These are phyloP conservation scores for Orthonevra nobilis DNA, from an alignment of 2,888 invertebrate species.

Conservation along the genomic window DNA sequence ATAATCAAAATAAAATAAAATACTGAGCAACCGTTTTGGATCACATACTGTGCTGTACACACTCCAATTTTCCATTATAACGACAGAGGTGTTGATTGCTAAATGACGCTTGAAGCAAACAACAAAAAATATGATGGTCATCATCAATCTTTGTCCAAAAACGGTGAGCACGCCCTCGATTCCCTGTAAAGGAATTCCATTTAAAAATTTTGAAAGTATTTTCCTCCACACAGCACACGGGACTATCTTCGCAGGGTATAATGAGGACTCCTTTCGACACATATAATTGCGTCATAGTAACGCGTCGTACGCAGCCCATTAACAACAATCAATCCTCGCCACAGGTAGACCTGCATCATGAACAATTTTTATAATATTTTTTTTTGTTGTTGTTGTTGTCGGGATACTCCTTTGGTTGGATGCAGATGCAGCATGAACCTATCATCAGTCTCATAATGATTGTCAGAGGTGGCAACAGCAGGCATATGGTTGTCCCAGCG, in stretches of 20 bases:
- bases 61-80: too few species aligned
- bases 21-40: too few species aligned
- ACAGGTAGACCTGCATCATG: slow-evolving; percentile 30
- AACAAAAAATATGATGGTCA: not conserved
- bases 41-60: too few species aligned
- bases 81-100: slow-evolving; percentile 56
- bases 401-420: slow-evolving; percentile 3
- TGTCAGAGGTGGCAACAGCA: slow-evolving; percentile 25
- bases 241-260: slow-evolving; percentile 5
- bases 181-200: slow-evolving; percentile 55
- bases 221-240: slow-evolving; percentile 17
- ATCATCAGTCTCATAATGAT: slow-evolving; percentile 39
- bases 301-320: slow-evolving; percentile 30
- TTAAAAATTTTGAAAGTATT: slow-evolving; percentile 51
- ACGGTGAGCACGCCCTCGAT: slow-evolving; percentile 28
- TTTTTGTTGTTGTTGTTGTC: too few species aligned
- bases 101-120: slow-evolving; percentile 38
- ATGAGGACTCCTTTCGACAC: slow-evolving; percentile 50
- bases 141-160: slow-evolving; percentile 32
- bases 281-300: slow-evolving; percentile 21
- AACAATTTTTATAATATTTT: too few species aligned
- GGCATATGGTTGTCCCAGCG: not conserved
- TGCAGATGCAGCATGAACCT: slow-evolving; percentile 34
- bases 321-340: slow-evolving; percentile 15
- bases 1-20: too few species aligned